Percentiles rank a stretch among this genome's conserved stretches.
Evolutionary conservation across 2,113 vertebrate genomes (phyloP).

Genomic region (Percina caprodes): DNA sequence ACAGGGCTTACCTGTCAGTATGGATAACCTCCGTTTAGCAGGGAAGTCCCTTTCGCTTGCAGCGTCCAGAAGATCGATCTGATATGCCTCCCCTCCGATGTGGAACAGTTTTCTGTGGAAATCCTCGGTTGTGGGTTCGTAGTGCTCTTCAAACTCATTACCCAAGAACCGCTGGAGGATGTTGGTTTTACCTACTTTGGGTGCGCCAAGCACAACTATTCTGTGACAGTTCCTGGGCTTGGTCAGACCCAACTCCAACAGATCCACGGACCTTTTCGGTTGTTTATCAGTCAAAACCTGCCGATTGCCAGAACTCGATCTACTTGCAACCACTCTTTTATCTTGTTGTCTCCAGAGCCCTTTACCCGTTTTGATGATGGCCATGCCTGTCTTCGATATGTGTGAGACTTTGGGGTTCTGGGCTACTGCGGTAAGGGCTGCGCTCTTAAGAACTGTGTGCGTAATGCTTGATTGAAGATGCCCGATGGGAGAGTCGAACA

Average conservation of each 20-base stretch:
- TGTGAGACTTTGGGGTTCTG: constrained; percentile 61
- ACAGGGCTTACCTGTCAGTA: constrained; percentile 79
- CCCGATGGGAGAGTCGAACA: constrained; percentile 63
- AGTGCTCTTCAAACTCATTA: constrained; percentile 75
- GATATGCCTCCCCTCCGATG: constrained; percentile 81
- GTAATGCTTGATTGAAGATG: constrained; percentile 46
- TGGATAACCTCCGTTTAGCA: constrained; percentile 82
- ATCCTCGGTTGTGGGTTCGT: constrained; percentile 82
- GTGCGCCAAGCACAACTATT: constrained; percentile 83
- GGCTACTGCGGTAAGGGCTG: constrained; percentile 2
- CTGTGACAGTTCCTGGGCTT: constrained; percentile 81
- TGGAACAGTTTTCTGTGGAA: constrained; percentile 85
- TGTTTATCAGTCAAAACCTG: constrained; percentile 59
- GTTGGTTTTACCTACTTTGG: constrained; percentile 82
- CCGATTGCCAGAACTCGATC: constrained; percentile 69
- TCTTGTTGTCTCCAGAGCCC: constrained; percentile 70
- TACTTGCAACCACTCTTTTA: constrained; percentile 31
- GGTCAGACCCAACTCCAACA: constrained; percentile 54
- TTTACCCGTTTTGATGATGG: constrained; percentile 71
- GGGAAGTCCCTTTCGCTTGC: constrained; percentile 81
- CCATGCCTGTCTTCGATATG: constrained; percentile 65
- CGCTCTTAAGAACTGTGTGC: constrained; percentile 38
- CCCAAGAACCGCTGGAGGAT: constrained; percentile 79
- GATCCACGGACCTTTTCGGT: constrained; percentile 56
- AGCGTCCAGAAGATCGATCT: constrained; percentile 83